Evolutionary conservation across 2,888 invertebrate species (phyloP), one percentile per base, ranked within the genome.

Genomic region (Andrena flavipes): DNA sequence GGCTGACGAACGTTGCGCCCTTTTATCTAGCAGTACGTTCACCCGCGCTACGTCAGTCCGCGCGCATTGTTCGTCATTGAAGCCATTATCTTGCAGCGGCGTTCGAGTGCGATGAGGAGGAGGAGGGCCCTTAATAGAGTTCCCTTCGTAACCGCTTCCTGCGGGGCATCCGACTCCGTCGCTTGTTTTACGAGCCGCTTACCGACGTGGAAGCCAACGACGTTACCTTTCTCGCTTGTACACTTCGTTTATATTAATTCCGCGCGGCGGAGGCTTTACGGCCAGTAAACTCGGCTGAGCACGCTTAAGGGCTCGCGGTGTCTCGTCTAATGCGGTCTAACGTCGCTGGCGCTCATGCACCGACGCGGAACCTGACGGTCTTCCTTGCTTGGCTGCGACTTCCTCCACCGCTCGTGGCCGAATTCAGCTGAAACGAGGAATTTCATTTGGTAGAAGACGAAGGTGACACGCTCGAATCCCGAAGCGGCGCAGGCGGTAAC

Each of bases 191-290:
- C 82, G 76, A 73, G 76, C 76, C 78, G 79, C 75, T 76, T 76
- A 69, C 71, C 65, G 65, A 73, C 82, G 76, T 54, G 60, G 71
- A 63, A 63, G 63, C 71, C 72, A 33, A 56, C 75, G 54, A 35
- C 76, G 76, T 68, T 70, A 60, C 76, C 74, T 75, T 77, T 70
- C 76, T 33, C 69, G 63, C 79, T 63, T 68, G 10, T 69, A 74
- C 73, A 42, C 76, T 80, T 74, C 72, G 80, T 84, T 84, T 80
- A 77, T 83, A 83, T 84, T 76, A 84, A 84, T 76, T 80, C 84
- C 54, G 54, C 70, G 74, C 70, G 67, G 49, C 63, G 48, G 67
- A 76, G 74, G 68, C 76, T 82, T 84, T 82, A 79, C 82, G 73
- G 65, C 72, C 73, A 56, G 79, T 84, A 84, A 84, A 82, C 74